Base-by-base conservation (phyloP, 2,888 invertebrate genomes). In the Heteromyza rotundicornis region DNA sequence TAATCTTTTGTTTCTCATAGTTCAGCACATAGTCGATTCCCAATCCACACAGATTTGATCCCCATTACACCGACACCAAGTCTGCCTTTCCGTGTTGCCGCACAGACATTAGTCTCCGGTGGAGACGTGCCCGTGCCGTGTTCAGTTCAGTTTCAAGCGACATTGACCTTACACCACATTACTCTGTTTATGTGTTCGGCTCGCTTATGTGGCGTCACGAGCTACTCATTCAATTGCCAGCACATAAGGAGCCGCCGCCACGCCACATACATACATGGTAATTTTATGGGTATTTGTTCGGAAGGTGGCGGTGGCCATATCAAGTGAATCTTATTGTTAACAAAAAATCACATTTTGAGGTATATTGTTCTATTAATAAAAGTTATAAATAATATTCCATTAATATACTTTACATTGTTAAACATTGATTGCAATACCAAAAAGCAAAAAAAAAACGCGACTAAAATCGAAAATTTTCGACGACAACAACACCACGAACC, bases 111-210 rank as follows among this genome's bases (percentile, higher is more conserved):
- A 17, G 59, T 32, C 59, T 52, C 61, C 56, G 49, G 59, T 12
- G 24, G 49, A 20, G 54, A 49, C 49, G 62, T 51, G 55, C 49
- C 60, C 32, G 58, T n/a, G n/a, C n/a, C n/a, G n/a, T n/a, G n/a
- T n/a, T n/a, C 51, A 47, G 54, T 54, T 53, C 36, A 57, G 61
- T 63, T 67, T 64, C 65, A 78, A 75, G 73, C 77, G 79, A 79
- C 79, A 79, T 78, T 79, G 79, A 79, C 79, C 80, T 79, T 79
- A 79, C 74, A 71, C 69, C 68, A 67, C 65, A 66, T 62, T 54
- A 62, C 64, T 59, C 63, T 50, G 58, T 50, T 50, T 19, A 47
- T 14, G 14, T 7, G 20, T 20, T 47, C 54, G 32, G 40, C 54
- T 55, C 61, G 20, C n/a, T 36, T 56, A 52, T 57, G 44, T 47